Percentiles rank a stretch among this genome's conserved stretches.
phyloP scores from a whole-genome alignment of 2,113 vertebrate genomes.

The Chionis minor region DNA sequence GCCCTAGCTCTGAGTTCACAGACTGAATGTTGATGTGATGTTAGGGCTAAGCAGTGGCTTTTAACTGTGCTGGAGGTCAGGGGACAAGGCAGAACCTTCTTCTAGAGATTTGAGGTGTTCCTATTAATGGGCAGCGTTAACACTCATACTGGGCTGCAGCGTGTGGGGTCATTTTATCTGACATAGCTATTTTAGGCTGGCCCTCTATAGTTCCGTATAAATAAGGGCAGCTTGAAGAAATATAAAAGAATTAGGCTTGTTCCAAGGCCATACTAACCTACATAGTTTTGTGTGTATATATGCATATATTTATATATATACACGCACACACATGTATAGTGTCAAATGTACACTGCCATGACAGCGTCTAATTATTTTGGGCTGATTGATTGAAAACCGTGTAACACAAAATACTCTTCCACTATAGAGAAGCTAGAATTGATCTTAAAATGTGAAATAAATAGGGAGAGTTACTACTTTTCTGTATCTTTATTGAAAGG shows the following conservation, averaged over 20 bases:
- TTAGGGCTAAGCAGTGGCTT: not conserved
- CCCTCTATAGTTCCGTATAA: not conserved
- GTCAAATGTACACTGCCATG: not conserved
- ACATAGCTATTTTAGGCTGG: not conserved
- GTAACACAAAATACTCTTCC: not conserved
- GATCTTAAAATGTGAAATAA: not conserved
- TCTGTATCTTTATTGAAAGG: not conserved
- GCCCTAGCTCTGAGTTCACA: not conserved
- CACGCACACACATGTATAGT: not conserved
- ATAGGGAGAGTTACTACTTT: not conserved
- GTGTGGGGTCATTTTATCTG: not conserved
- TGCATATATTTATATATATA: not conserved
- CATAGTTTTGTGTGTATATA: not conserved
- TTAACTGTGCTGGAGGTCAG: not conserved
- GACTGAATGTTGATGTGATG: not conserved
- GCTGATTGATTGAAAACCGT: not conserved
- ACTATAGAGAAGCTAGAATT: not conserved
- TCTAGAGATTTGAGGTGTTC: not conserved
- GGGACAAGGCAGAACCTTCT: not conserved
- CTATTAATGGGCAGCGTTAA: not conserved
- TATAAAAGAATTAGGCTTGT: not conserved
- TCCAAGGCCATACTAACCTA: not conserved
- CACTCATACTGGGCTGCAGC: not conserved
- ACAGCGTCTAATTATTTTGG: not conserved
- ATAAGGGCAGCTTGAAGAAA: not conserved